Evolutionary conservation across 2,888 invertebrate genomes (phyloP).

Genomic region (Tenthredo scrophulariae): DNA sequence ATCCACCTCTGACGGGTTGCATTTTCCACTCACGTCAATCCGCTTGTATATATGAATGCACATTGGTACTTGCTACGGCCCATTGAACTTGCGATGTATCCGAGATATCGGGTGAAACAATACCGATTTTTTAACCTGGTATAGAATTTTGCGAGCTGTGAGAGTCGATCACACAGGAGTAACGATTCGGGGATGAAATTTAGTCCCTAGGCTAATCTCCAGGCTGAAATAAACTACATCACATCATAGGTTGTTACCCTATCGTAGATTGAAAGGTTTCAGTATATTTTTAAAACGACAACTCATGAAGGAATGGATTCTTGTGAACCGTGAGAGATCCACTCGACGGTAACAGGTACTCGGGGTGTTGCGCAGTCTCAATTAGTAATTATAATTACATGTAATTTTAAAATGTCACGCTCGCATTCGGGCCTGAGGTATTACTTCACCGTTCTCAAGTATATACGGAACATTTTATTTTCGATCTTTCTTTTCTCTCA

Average conservation of each 20-base stretch:
- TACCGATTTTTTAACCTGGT: constrained; percentile 1
- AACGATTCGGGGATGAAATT: constrained; percentile 10
- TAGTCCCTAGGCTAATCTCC: background rate
- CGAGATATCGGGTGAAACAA: constrained; percentile 21
- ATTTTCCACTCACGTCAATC: background rate
- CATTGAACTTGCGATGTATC: constrained; percentile 27
- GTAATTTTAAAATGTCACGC: constrained; percentile 2
- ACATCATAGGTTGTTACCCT: background rate
- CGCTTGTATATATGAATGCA: background rate
- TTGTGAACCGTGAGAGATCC: constrained; percentile 14
- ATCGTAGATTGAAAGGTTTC: background rate
- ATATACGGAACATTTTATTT: background rate
- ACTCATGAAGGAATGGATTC: constrained; percentile 6
- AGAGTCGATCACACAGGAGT: background rate
- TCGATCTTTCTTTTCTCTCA: background rate
- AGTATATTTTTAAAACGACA: background rate
- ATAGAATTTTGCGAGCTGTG: background rate
- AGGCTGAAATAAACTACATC: background rate
- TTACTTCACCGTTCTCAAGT: background rate
- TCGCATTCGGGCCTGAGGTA: background rate
- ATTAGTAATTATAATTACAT: constrained; percentile 22
- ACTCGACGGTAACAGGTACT: background rate
- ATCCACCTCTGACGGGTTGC: background rate
- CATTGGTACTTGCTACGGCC: constrained; percentile 18
- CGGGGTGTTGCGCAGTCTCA: constrained; percentile 6